A percentile compares a stretch with the other conserved stretches of the same genome.
Conservation (phyloP, 2,797 vertebrate species). For the Merluccius polli region DNA sequence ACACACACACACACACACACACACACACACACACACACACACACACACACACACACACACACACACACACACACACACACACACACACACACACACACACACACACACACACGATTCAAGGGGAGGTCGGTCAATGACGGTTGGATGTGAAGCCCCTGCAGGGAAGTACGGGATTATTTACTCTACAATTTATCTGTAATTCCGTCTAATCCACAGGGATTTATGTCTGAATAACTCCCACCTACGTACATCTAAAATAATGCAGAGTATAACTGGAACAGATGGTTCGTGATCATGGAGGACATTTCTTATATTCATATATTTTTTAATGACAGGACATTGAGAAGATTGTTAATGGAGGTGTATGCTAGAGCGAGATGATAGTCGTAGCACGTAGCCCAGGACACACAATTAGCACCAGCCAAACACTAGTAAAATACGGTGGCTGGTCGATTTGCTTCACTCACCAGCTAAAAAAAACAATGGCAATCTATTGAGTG, state of each 20-base stretch:
- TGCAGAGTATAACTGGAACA: conserved; percentile 54
- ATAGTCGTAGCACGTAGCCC: neutral
- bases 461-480: too few species aligned
- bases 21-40: neutral
- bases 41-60: neutral
- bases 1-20: neutral
- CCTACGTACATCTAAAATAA: conserved; percentile 54
- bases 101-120: neutral
- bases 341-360: neutral
- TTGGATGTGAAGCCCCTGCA: conserved; percentile 13
- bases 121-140: conserved; percentile 16
- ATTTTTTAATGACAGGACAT: neutral
- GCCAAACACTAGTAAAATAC: too few species aligned
- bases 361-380: conserved; percentile 12
- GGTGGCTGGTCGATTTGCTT: too few species aligned
- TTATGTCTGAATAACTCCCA: conserved; percentile 61
- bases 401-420: too few species aligned
- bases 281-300: conserved; percentile 50
- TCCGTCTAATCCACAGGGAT: conserved; percentile 67
- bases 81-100: neutral
- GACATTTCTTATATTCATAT: conserved; percentile 3
- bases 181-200: conserved; percentile 45
- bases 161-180: conserved; percentile 51
- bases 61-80: neutral
- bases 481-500: too few species aligned